Conservation (phyloP, 2,797 vertebrate genomes). For the Gobionotothen gibberifrons region DNA sequence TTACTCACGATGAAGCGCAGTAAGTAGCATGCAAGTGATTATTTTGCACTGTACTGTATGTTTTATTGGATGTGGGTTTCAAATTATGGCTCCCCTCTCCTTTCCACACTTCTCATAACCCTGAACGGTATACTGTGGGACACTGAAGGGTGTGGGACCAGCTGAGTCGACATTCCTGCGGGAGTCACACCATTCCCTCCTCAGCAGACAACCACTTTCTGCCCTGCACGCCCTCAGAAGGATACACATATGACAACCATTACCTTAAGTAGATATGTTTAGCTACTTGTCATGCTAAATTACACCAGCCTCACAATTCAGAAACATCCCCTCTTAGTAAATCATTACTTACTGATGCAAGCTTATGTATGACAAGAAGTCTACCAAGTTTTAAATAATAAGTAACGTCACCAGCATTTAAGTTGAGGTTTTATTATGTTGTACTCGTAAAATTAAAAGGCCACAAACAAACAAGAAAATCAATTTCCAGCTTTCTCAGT, state of each 20-base stretch:
- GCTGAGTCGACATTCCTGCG: constrained; percentile 80
- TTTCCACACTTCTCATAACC: constrained; percentile 47
- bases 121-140: constrained; percentile 33
- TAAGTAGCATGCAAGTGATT: constrained; percentile 32
- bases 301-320: constrained; percentile 58
- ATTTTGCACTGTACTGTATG: constrained; percentile 33
- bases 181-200: constrained; percentile 64
- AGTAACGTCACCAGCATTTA: constrained; percentile 10
- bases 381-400: constrained; percentile 32
- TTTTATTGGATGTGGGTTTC: constrained; percentile 56
- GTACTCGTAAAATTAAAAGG: constrained; percentile 29
- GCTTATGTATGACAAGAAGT: constrained; percentile 21
- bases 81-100: constrained; percentile 40
- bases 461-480: constrained; percentile 51
- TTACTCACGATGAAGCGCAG: constrained; percentile 26
- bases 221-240: constrained; percentile 46
- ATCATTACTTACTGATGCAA: constrained; percentile 41
- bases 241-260: constrained; percentile 76
- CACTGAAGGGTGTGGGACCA: constrained; percentile 54
- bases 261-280: constrained; percentile 75
- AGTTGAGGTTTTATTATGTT: constrained; percentile 29
- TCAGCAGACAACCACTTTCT: constrained; percentile 53
- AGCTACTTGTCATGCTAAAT: constrained; percentile 74
- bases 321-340: constrained; percentile 41
- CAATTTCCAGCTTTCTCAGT: constrained; percentile 33